A percentile compares a stretch with the other conserved stretches of the same genome.
Conservation (phyloP, 2,797 vertebrate genomes). For the Sitta carolinensis region DNA sequence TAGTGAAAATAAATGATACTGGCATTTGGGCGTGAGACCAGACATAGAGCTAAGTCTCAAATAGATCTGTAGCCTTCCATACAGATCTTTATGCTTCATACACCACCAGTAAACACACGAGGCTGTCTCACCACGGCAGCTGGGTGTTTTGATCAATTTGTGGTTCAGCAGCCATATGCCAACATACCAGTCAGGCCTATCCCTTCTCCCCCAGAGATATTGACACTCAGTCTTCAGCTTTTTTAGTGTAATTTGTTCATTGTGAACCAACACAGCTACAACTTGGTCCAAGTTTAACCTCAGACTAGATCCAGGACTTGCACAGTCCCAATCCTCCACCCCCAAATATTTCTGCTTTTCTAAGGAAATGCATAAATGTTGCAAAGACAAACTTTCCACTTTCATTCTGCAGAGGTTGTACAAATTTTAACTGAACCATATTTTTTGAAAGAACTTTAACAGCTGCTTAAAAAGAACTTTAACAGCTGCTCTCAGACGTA, state of each 20-base stretch:
- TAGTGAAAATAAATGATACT: accelerated
- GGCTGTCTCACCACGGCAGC: background rate
- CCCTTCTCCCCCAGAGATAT: background rate
- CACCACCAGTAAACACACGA: background rate
- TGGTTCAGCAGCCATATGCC: background rate
- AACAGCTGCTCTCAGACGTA: background rate
- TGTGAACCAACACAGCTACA: background rate
- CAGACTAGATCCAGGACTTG: background rate
- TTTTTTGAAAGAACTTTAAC: background rate
- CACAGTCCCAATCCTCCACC: background rate
- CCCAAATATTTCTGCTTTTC: background rate
- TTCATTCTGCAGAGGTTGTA: background rate
- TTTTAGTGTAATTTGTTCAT: background rate
- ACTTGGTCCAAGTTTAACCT: background rate
- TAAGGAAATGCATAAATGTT: background rate
- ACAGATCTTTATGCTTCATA: background rate
- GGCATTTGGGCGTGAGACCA: background rate
- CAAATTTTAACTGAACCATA: slow-evolving; percentile 1
- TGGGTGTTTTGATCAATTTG: background rate
- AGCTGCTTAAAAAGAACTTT: slow-evolving; percentile 3
- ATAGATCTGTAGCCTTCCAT: background rate
- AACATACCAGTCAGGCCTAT: background rate
- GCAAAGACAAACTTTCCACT: background rate
- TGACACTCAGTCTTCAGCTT: background rate
- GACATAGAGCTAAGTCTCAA: background rate